Base-by-base conservation (phyloP, 2,888 invertebrate genomes). In the Notodonta ziczac region DNA sequence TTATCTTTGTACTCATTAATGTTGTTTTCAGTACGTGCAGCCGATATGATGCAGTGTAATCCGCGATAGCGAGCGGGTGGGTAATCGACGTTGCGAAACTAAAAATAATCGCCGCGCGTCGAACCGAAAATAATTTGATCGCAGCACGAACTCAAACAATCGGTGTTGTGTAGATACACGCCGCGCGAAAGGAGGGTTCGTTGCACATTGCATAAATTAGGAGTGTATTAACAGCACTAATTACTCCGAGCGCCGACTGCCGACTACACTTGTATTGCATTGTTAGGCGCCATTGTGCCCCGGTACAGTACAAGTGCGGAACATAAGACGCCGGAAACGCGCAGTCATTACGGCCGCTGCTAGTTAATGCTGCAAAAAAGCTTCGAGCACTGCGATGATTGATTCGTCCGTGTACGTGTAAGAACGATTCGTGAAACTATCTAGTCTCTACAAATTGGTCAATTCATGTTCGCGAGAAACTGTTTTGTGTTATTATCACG, bases 401-500 rank as follows among this genome's bases (percentile, higher is more conserved):
- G 90, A 90, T 89, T 85, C 83, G 74, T 89, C 85, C 77, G 80
- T 80, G 24, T 24, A 24, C 24, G 24, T 24, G 24, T 24, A 84
- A 79, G 83, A 81, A 84, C 81, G 77, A 78, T 82, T 85, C 83
- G 83, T 81, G 84, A 84, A 86, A 86, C 84, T 85, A 83, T 85
- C 80, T 81, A 74, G 72, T 77, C 78, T 82, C 79, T 84, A 87
- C 87, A 88, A 88, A 90, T 89, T 88, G 88, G 81, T 85, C 88
- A 81, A 88, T 85, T 87, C 84, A 80, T 80, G 78, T 82, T 75
- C 78, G 70, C 73, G 80, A 84, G 83, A 84, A 85, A 86, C 86
- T 82, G 80, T 83, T 86, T 85, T 84, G 81, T 81, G 78, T 85
- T 80, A 81, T 84, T 82, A 84, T 78, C 81, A 76, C 80, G 78